Evolutionary conservation across 2,113 vertebrate species (phyloP).

Genomic region (Prolemur simus): DNA sequence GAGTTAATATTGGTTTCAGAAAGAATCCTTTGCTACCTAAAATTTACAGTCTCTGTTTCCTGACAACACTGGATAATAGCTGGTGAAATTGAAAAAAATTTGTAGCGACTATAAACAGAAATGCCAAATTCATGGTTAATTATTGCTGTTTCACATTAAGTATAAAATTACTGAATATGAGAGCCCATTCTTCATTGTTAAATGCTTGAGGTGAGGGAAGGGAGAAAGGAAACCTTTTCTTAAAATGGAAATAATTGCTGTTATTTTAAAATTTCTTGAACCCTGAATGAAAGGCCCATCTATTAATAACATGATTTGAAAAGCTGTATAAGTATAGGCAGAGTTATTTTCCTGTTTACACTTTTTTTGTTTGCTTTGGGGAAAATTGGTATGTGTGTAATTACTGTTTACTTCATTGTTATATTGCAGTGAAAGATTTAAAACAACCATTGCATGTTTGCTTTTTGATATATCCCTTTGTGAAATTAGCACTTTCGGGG

Average conservation of each 20-base stretch:
- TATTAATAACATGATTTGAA: conserved; percentile 68
- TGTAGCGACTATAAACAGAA: conserved; percentile 80
- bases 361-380: conserved; percentile 53
- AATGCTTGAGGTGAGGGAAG: conserved; percentile 60
- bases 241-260: conserved; percentile 74
- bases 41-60: conserved; percentile 80
- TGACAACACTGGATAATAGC: conserved; percentile 87
- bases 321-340: conserved; percentile 73
- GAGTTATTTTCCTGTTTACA: conserved; percentile 76
- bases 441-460: conserved; percentile 88
- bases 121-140: conserved; percentile 80
- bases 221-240: conserved; percentile 68
- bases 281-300: conserved; percentile 39
- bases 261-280: conserved; percentile 80
- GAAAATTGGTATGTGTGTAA: conserved; percentile 14
- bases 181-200: conserved; percentile 76
- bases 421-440: conserved; percentile 85
- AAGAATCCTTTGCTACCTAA: conserved; percentile 83
- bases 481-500: conserved; percentile 79
- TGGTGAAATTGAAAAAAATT: conserved; percentile 78
- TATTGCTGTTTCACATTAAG: conserved; percentile 82
- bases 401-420: conserved; percentile 80
- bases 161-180: conserved; percentile 76
- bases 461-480: conserved; percentile 85
- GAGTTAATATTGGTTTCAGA: conserved; percentile 80